Percentiles rank a stretch among this genome's conserved stretches.
Evolutionary conservation across 2,797 vertebrate species (phyloP).

Genomic region (Myotis daubentonii): DNA sequence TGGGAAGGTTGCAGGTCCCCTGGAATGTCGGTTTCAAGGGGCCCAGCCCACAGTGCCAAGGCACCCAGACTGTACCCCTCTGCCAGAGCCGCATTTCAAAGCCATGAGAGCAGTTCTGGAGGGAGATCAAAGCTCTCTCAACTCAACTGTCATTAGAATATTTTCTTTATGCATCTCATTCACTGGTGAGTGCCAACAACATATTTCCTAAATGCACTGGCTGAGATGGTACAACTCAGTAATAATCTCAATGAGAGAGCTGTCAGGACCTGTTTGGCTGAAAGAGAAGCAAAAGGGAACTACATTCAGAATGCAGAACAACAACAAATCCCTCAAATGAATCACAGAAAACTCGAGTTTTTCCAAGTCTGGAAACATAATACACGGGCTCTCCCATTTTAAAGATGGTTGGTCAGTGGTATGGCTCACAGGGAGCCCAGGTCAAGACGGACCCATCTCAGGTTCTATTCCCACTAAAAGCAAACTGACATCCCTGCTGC

Average conservation of each 20-base stretch:
- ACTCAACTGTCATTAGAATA: conserved; percentile 88
- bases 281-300: conserved; percentile 82
- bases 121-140: conserved; percentile 87
- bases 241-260: conserved; percentile 83
- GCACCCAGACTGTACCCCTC: conserved; percentile 82
- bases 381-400: conserved; percentile 68
- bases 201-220: conserved; percentile 86
- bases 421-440: background rate
- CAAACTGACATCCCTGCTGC: background rate
- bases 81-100: conserved; percentile 89
- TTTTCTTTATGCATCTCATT: conserved; percentile 87
- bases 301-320: conserved; percentile 80
- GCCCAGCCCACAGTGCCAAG: conserved; percentile 81
- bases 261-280: conserved; percentile 84
- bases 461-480: background rate
- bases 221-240: conserved; percentile 83
- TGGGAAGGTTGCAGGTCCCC: conserved; percentile 82
- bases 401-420: conserved; percentile 44
- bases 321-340: conserved; percentile 57
- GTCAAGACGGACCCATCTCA: background rate
- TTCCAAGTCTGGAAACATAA: conserved; percentile 69
- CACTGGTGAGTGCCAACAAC: conserved; percentile 83
- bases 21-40: conserved; percentile 85
- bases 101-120: conserved; percentile 87
- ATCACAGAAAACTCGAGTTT: conserved; percentile 70